These are phyloP conservation scores for Nysson spinosus DNA, from an alignment of 2,888 invertebrate genomes.

Conservation along the genomic window DNA sequence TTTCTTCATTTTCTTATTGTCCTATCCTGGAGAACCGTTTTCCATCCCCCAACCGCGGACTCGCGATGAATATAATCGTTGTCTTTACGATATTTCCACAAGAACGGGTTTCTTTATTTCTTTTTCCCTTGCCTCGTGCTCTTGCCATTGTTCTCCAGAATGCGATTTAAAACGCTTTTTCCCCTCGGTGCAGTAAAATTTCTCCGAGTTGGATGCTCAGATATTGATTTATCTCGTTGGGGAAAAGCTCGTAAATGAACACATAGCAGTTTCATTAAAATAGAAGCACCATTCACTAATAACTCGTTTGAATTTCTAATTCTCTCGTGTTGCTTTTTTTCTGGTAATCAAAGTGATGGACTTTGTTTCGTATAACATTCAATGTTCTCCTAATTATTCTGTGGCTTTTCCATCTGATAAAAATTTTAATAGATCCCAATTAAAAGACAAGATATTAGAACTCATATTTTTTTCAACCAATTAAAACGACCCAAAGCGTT, in stretches of 20 bases:
- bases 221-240: constrained; percentile 14
- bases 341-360: too few species aligned
- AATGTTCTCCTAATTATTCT: too few species aligned
- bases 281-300: too few species aligned
- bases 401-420: too few species aligned
- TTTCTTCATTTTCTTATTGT: background rate
- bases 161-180: constrained; percentile 28
- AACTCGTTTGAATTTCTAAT: too few species aligned
- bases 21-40: background rate
- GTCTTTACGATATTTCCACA: constrained; percentile 17
- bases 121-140: background rate
- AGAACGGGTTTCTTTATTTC: constrained; percentile 19
- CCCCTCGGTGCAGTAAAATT: background rate
- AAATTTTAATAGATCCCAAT: too few species aligned
- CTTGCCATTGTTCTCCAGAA: constrained; percentile 16
- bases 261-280: too few species aligned
- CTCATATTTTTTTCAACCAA: too few species aligned
- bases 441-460: too few species aligned
- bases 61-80: constrained; percentile 25
- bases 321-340: too few species aligned
- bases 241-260: constrained; percentile 8
- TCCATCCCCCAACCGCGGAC: background rate
- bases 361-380: too few species aligned
- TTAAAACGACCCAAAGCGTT: too few species aligned
- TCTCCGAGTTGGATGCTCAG: background rate